phyloP scores from a whole-genome alignment of 2,113 vertebrate genomes.

The Callochromis pleurospilus region DNA sequence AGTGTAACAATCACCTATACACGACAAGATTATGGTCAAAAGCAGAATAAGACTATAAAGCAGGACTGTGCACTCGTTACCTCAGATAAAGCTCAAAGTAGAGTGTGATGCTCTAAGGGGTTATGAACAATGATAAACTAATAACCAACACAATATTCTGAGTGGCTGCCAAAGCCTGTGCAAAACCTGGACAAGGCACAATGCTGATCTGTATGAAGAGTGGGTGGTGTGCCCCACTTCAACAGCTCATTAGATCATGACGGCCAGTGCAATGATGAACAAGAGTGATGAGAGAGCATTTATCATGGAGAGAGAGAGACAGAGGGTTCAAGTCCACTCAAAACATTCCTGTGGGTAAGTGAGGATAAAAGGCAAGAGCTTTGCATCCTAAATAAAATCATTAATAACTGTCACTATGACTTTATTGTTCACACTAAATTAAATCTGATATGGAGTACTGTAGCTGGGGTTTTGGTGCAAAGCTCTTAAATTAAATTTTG shows the following conservation, averaged over 20 bases:
- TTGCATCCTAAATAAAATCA: slow-evolving; percentile 7
- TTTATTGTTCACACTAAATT: slow-evolving; percentile 24
- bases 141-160: neutral
- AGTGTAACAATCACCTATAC: neutral
- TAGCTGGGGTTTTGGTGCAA: neutral
- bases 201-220: neutral
- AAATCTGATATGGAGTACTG: slow-evolving; percentile 3
- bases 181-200: neutral
- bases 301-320: neutral
- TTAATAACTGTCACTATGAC: slow-evolving; percentile 22
- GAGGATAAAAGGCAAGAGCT: neutral
- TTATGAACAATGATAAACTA: neutral
- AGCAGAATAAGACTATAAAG: neutral
- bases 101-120: neutral
- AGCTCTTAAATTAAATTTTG: neutral
- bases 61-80: neutral
- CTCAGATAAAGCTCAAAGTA: neutral
- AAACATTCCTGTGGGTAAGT: slow-evolving; percentile 1
- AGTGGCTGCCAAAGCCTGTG: neutral
- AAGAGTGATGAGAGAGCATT: slow-evolving; percentile 15
- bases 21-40: neutral
- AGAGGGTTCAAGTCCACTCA: neutral
- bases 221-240: neutral
- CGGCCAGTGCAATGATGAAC: neutral
- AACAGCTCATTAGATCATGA: slow-evolving; percentile 9